Evolutionary conservation across 2,113 vertebrate species (phyloP), one percentile per base, ranked within the genome.

Genomic region (Hippocampus zosterae): DNA sequence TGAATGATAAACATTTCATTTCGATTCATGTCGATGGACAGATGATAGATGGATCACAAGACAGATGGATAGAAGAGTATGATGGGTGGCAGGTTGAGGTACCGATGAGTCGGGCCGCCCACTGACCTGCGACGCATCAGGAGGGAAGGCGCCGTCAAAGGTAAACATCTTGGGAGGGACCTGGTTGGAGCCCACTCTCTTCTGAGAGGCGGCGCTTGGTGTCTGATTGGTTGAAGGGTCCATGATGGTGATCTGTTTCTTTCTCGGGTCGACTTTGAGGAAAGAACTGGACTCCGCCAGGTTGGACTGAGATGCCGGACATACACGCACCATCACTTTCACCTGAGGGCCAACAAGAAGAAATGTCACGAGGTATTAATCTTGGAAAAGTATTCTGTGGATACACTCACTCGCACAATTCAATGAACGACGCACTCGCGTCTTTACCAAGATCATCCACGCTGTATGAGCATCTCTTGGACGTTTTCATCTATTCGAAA

Each of bases 81-180:
- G 3, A 44, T 44, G 42, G 42, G 15, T 40, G 15, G 9, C 11
- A 12, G 37, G 33, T 40, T 37, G 33, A 21, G 19, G 18, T 11
- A 3, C 7, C 37, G 74, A 12, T 44, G 9, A 55, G 21, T 23
- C 16, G 8, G 52, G 7, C 3, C 2, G 4, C 18, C 50, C 50
- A 55, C 89, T 66, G 79, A 98, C 97, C 94, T 99, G 97, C 59
- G 97, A 98, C 15, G 96, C 93, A 77, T 99, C 97, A 41, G 96
- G 95, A 19, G 96, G 94, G 69, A 99, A 99, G 11, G 96, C 96
- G 0, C 96, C 95, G 64, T 99, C 97, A 3, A 99, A 99, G 62
- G 95, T 95, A 68, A 98, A 99, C 94, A 99, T 98, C 92, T 98
- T 99, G 0, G 97, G 97, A 21, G 95, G 96, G 48, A 94, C 94